Conservation (phyloP, 37 sponge, comb jelly and placozoan genomes). For the Haliclona indistincta region DNA sequence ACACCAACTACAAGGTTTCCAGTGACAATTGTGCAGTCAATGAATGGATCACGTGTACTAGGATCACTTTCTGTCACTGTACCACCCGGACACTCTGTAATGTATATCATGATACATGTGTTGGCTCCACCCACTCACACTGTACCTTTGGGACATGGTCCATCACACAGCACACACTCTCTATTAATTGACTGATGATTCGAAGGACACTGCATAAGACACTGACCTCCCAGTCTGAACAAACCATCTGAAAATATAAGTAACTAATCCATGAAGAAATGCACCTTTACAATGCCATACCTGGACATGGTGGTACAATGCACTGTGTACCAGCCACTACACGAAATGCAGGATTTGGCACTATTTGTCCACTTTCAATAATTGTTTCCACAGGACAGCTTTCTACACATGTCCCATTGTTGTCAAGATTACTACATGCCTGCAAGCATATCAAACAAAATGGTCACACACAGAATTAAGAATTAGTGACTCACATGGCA, state of each 20-base stretch:
- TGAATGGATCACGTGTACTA: not conserved
- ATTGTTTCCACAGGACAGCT: conserved; percentile 46
- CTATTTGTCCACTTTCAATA: conserved; percentile 32
- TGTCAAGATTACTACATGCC: conserved; percentile 59
- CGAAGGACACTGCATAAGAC: conserved; percentile 36
- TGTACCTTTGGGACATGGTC: conserved; percentile 41
- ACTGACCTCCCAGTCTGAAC: conserved; percentile 25
- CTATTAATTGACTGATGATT: not conserved
- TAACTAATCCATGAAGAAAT: too few species aligned
- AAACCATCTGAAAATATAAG: conserved; percentile 26
- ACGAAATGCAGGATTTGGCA: conserved; percentile 45
- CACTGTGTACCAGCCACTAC: conserved; percentile 47
- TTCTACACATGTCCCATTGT: conserved; percentile 67
- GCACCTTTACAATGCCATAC: too few species aligned
- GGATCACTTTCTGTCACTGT: not conserved
- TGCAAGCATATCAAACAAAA: too few species aligned
- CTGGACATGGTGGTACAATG: conserved; percentile 46
- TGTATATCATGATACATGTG: not conserved
- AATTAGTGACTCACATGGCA: conserved; percentile 29
- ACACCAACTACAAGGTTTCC: not conserved
- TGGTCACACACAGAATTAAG: not conserved
- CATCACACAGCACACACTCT: conserved; percentile 32
- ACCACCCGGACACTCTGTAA: conserved; percentile 45
- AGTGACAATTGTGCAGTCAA: conserved; percentile 37
- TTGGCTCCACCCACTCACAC: not conserved